phyloP scores from a whole-genome alignment of 2,113 vertebrate genomes.

The Menidia beryllina region DNA sequence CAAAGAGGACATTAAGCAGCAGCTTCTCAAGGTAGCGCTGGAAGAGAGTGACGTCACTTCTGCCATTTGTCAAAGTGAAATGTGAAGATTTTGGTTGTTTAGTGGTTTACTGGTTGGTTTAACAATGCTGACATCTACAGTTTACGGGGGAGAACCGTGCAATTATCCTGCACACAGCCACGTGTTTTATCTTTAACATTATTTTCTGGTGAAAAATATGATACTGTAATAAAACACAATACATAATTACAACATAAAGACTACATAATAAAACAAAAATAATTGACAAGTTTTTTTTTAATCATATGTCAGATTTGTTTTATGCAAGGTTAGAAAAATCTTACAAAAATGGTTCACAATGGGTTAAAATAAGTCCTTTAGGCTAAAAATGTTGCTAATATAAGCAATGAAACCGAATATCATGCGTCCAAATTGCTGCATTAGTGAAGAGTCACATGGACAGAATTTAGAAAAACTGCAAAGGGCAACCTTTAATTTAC shows the following conservation, averaged over 20 bases:
- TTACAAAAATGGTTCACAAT: too few species aligned
- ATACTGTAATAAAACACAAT: background rate
- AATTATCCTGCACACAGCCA: background rate
- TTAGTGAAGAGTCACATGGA: constrained; percentile 40
- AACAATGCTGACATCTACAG: constrained; percentile 57
- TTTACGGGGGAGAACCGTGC: constrained; percentile 11
- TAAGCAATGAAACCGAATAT: constrained; percentile 3
- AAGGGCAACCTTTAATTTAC: background rate
- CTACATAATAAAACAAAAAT: too few species aligned
- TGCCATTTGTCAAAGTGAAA: background rate
- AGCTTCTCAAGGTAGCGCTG: constrained; percentile 14
- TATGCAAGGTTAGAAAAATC: background rate
- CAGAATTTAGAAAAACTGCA: constrained; percentile 36
- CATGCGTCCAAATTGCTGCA: constrained; percentile 28
- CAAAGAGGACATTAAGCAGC: constrained; percentile 38
- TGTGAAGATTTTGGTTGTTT: background rate
- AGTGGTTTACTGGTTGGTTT: background rate
- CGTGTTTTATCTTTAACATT: background rate
- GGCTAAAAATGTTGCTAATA: background rate
- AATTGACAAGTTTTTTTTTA: too few species aligned
- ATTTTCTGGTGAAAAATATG: background rate
- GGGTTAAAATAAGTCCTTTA: background rate
- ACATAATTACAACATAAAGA: background rate
- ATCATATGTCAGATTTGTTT: background rate
- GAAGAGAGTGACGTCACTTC: background rate